A percentile compares a stretch with the other conserved stretches of the same genome.
Evolutionary conservation across 1,140 invertebrate species (phyloP).

Genomic region (Helicorthomorpha holstii): DNA sequence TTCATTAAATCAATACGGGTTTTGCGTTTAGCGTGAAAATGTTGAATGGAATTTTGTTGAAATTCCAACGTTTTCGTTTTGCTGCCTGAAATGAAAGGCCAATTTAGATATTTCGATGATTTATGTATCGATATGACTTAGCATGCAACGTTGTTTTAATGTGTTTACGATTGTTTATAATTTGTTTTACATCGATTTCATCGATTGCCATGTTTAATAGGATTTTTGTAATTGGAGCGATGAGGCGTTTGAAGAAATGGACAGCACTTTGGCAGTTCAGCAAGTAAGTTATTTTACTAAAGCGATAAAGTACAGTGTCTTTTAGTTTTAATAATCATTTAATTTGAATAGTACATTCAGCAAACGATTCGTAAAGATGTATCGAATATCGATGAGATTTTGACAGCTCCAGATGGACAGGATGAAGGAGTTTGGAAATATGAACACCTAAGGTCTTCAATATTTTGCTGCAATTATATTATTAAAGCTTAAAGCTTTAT

Average conservation of each 20-base stretch:
- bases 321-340: slow-evolving; percentile 6
- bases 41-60: neutral
- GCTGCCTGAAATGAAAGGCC: neutral
- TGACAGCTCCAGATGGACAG: slow-evolving; percentile 89
- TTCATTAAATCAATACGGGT: too few species aligned
- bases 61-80: neutral
- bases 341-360: slow-evolving; percentile 66
- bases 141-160: too few species aligned
- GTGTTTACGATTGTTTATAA: too few species aligned
- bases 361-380: slow-evolving; percentile 89
- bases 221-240: slow-evolving; percentile 96
- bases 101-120: too few species aligned
- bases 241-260: slow-evolving; percentile 98
- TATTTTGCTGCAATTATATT: too few species aligned
- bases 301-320: neutral
- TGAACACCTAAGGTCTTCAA: slow-evolving; percentile 73
- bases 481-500: too few species aligned
- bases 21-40: neutral
- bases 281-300: slow-evolving; percentile 35
- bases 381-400: slow-evolving; percentile 80
- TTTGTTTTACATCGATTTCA: too few species aligned
- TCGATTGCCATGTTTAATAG: too few species aligned
- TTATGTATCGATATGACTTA: too few species aligned
- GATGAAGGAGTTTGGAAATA: slow-evolving; percentile 99
- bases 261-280: slow-evolving; percentile 93